These are phyloP conservation scores for Siniperca knerii DNA, from an alignment of 2,113 vertebrate genomes.

Conservation along the genomic window DNA sequence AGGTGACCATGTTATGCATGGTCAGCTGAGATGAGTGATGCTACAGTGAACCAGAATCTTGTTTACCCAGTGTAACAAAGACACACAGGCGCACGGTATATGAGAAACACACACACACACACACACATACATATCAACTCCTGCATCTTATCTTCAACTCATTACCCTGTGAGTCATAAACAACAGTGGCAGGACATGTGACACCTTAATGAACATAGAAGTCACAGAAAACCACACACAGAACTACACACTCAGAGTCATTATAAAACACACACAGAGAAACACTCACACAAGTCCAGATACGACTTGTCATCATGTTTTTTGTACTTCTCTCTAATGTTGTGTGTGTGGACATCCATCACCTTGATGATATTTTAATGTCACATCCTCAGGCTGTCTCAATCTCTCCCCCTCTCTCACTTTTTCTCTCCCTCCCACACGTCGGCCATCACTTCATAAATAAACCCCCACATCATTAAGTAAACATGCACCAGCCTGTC, in stretches of 20 bases:
- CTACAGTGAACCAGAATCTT: neutral
- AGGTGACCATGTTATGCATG: constrained; percentile 9
- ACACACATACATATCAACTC: constrained; percentile 26
- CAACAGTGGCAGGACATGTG: constrained; percentile 56
- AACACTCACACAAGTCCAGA: constrained; percentile 56
- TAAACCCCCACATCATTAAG: constrained; percentile 83
- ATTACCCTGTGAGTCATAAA: constrained; percentile 68
- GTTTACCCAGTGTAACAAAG: constrained; percentile 2
- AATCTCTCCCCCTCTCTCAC: constrained; percentile 56
- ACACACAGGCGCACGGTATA: neutral
- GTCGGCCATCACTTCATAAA: constrained; percentile 80
- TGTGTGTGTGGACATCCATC: constrained; percentile 76
- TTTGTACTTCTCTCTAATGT: constrained; percentile 77
- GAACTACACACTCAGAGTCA: constrained; percentile 44
- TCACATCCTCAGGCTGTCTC: constrained; percentile 81
- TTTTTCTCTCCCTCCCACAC: constrained; percentile 59
- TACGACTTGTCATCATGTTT: constrained; percentile 73
- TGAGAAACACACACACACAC: constrained; percentile 3
- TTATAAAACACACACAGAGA: constrained; percentile 55
- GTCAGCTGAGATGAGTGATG: constrained; percentile 5
- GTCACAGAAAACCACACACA: constrained; percentile 24
- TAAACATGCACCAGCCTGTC: constrained; percentile 80
- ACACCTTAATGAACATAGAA: constrained; percentile 71
- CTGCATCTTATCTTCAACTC: constrained; percentile 67
- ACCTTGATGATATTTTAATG: constrained; percentile 84